phyloP scores from a whole-genome alignment of 2,113 vertebrate species.

The Regulus satrapa region DNA sequence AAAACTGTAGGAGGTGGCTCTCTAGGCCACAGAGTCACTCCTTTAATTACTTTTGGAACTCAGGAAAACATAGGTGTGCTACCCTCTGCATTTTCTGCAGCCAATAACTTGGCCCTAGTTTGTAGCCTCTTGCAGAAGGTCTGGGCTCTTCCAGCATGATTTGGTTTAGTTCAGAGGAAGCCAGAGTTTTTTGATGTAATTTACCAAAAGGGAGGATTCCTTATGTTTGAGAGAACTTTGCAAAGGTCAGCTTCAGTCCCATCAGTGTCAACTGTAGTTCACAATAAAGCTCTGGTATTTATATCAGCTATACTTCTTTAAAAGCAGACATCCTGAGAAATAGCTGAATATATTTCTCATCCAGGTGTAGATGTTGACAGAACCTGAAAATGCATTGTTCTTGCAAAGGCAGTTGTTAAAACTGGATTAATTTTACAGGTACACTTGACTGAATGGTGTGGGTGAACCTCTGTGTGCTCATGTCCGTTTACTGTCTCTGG shows the following conservation, averaged over 20 bases:
- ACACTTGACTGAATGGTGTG: neutral
- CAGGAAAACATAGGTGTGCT: neutral
- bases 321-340: neutral
- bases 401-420: neutral
- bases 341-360: neutral
- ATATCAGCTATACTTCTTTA: neutral
- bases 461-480: neutral
- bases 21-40: neutral
- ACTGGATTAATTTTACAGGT: neutral
- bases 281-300: neutral
- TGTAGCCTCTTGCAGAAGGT: neutral
- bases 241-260: neutral
- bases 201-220: neutral
- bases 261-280: neutral
- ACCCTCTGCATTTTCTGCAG: neutral
- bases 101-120: neutral
- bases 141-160: neutral
- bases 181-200: neutral
- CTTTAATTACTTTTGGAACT: neutral
- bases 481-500: neutral
- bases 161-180: neutral
- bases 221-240: neutral
- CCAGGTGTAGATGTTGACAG: neutral
- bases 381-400: neutral
- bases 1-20: neutral